Conservation (phyloP, 2,888 invertebrate genomes). For the Rotaria macrura region DNA sequence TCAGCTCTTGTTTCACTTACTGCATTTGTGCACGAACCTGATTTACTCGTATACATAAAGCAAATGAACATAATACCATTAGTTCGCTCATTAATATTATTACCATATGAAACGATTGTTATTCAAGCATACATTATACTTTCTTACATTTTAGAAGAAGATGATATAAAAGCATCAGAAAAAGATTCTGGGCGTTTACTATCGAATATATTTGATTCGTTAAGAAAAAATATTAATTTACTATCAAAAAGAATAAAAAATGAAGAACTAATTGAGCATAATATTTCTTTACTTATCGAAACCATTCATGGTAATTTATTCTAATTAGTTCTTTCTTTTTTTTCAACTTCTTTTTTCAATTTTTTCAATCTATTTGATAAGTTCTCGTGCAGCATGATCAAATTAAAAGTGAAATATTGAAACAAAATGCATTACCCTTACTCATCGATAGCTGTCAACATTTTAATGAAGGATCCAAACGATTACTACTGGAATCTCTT, state of each 20-base stretch:
- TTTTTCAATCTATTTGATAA: neutral
- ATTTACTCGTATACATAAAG: neutral
- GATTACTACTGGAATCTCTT: neutral
- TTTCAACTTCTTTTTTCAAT: no score
- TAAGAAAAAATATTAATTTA: neutral
- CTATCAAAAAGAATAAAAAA: neutral
- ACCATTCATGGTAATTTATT: neutral
- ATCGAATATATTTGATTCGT: neutral
- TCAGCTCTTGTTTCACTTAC: neutral
- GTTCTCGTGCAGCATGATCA: neutral
- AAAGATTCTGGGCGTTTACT: neutral
- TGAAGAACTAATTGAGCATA: neutral
- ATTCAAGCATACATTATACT: neutral
- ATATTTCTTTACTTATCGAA: neutral
- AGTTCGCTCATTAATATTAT: neutral
- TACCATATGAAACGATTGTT: neutral
- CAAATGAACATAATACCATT: neutral
- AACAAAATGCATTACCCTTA: neutral
- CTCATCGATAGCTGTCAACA: neutral
- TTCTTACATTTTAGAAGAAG: neutral
- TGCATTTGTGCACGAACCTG: neutral
- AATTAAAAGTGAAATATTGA: neutral
- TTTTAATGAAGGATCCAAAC: neutral
- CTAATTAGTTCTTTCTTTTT: neutral
- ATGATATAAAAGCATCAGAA: neutral